Percentiles rank a stretch among this genome's conserved stretches.
phyloP scores from a whole-genome alignment of 2,888 invertebrate species.

The Endotricha flammealis region DNA sequence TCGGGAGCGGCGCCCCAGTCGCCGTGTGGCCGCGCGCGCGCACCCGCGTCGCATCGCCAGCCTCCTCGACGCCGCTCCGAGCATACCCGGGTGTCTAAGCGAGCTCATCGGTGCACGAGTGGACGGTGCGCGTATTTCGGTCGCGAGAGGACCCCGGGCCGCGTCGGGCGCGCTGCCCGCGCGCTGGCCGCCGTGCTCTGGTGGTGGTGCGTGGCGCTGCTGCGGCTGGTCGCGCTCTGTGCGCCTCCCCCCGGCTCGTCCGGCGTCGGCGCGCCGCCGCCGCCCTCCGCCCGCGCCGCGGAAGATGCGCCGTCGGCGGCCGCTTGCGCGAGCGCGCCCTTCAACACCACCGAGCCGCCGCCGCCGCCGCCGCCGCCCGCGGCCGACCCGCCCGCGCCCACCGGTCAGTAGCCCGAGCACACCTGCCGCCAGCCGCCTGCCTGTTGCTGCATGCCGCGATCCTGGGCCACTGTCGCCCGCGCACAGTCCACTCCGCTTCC shows the following conservation, averaged over 20 bases:
- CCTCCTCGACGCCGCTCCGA: constrained; percentile 53
- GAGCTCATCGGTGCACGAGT: constrained; percentile 54
- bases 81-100: constrained; percentile 53
- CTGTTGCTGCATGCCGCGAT: constrained; percentile 9
- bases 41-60: constrained; percentile 68
- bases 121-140: constrained; percentile 72
- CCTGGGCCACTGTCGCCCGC: constrained; percentile 14
- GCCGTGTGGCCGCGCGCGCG: constrained; percentile 76
- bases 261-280: constrained; percentile 53
- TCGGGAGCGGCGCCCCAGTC: constrained; percentile 73
- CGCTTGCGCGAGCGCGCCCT: constrained; percentile 64
- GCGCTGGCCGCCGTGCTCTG: constrained; percentile 76
- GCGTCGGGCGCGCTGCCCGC: constrained; percentile 72
- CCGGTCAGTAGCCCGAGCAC: constrained; percentile 52
- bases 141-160: constrained; percentile 70
- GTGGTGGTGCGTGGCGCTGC: constrained; percentile 77
- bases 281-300: constrained; percentile 65
- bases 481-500: constrained; percentile 8
- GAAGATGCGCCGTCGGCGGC: constrained; percentile 65
- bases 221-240: constrained; percentile 74
- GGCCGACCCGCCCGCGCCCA: constrained; percentile 48
- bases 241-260: constrained; percentile 70
- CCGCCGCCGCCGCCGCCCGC: constrained; percentile 33
- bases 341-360: constrained; percentile 58
- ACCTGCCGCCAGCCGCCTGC: constrained; percentile 19